Percentiles rank a stretch among this genome's conserved stretches.
Conservation (phyloP, 2,113 vertebrate species). For the Notothenia rossii region DNA sequence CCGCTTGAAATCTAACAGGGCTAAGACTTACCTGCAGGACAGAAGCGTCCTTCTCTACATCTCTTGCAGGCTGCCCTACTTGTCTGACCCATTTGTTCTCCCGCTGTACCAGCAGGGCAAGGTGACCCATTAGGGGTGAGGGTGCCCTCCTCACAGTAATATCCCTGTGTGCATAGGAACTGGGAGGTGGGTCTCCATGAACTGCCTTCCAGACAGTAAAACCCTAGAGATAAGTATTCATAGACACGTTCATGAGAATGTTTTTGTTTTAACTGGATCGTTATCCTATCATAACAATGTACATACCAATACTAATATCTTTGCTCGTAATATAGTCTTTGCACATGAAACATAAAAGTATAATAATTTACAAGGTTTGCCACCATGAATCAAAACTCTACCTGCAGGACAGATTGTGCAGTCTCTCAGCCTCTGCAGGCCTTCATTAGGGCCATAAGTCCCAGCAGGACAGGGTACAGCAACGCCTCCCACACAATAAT, state of each 20-base stretch:
- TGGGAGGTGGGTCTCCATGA: constrained; percentile 80
- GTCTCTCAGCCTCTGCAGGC: constrained; percentile 71
- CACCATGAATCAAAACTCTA: constrained; percentile 49
- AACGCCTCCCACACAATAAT: constrained; percentile 82
- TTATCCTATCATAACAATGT: neutral
- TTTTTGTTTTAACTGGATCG: constrained; percentile 1
- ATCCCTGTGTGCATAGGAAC: constrained; percentile 85
- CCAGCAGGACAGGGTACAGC: constrained; percentile 83
- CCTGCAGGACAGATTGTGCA: constrained; percentile 84
- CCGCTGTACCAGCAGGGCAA: constrained; percentile 87
- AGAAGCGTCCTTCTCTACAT: constrained; percentile 87
- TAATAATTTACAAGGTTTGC: neutral
- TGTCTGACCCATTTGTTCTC: constrained; percentile 87
- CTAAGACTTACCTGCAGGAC: constrained; percentile 82
- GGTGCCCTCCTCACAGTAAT: constrained; percentile 87
- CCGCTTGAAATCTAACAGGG: constrained; percentile 16
- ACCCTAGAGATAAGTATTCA: constrained; percentile 78
- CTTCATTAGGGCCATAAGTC: constrained; percentile 82
- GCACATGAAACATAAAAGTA: neutral
- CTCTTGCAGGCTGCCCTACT: constrained; percentile 86
- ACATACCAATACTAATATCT: neutral
- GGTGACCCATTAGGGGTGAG: constrained; percentile 83
- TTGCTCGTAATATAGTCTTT: neutral
- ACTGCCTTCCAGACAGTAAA: constrained; percentile 87
- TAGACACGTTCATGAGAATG: constrained; percentile 14